Base-by-base conservation (phyloP, 2,113 vertebrate genomes). In the Myiozetetes cayanensis region DNA sequence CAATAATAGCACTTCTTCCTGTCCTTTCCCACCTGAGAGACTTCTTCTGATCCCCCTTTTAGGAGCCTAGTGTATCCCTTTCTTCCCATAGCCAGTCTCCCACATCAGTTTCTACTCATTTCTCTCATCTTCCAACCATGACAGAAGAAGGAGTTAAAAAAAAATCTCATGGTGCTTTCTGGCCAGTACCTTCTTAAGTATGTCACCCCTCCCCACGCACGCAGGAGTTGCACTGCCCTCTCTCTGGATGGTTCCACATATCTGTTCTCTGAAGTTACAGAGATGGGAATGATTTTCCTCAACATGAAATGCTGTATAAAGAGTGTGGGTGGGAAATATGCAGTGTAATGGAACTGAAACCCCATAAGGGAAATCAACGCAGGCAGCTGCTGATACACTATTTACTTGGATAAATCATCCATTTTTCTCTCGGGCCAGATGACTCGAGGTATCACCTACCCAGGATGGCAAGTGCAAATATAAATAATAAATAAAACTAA, bases 391-490 rank as follows among this genome's bases (percentile, higher is more conserved):
- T 92, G 92, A 93, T 92, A 95, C 67, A 91, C 71, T 96, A 70
- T 96, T 96, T 97, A 96, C 96, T 97, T 94, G 96, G 93, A 97
- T 97, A 97, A 98, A 96, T 92, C 96, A 96, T 95, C 88, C 89
- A 94, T 96, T 96, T 96, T 89, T 65, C 94, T 96, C 67, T 56
- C 14, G 20, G 95, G 93, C 72, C 97, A 97, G 96, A 41, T 50
- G 85, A 97, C 94, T 97, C 91, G 76, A 97, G 88, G 95, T 95
- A 96, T 95, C 94, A 96, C 93, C 95, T 97, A 97, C 89, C 82
- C 93, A 46, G 79, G 97, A 89, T 77, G 90, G 94, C 94, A 97
- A 96, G 96, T 95, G 92, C 91, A 96, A 97, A 96, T 96, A 96
- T 92, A 97, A 96, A 97, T 97, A 98, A 97, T 91, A 97, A 98